Evolutionary conservation across 1,140 invertebrate genomes (phyloP), one percentile per base, ranked within the genome.

Genomic region (Ips typographus): DNA sequence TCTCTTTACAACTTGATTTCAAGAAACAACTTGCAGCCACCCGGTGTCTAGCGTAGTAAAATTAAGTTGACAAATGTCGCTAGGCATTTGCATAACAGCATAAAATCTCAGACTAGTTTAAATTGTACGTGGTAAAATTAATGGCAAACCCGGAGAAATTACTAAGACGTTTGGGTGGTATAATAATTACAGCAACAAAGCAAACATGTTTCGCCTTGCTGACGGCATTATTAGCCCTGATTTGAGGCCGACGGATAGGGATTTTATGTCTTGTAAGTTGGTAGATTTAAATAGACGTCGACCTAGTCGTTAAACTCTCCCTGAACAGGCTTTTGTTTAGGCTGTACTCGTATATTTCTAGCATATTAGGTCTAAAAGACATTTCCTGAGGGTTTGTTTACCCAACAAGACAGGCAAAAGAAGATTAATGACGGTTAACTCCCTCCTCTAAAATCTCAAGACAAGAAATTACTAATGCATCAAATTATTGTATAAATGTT

Each of bases 151-250:
- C 44, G 44, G 22, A 8, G 44, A 8, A 2, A 3, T 56, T 2
- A 4, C 53, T 56, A 56, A 56, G 4, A 37, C 36, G 53, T 36
- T 56, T 2, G 38, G 37, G 53, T 56, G 22, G 44, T 49, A 38
- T 56, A 56, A 56, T 56, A 56, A 56, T 56, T 56, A 56, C 3
- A 56, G 36, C 38, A 36, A 37, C 22, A 56, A 39, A 56, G 39
- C 53, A 8, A 38, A 56, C 53, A 56, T 56, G 53, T 56, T 39
- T 56, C 39, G 36, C 53, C 53, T 4, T 56, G 39, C 36, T 38
- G 39, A 8, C 44, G 22, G 44, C 44, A 56, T 4, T 39, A 36
- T 38, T 39, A 56, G 39, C 3, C 53, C 22, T 56, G 53, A 56
- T 56, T 56, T 56, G 53, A 56, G 22, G 53, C 39, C 7, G 53